phyloP scores from a whole-genome alignment of 2,113 vertebrate species.

The Hypanus sabinus region DNA sequence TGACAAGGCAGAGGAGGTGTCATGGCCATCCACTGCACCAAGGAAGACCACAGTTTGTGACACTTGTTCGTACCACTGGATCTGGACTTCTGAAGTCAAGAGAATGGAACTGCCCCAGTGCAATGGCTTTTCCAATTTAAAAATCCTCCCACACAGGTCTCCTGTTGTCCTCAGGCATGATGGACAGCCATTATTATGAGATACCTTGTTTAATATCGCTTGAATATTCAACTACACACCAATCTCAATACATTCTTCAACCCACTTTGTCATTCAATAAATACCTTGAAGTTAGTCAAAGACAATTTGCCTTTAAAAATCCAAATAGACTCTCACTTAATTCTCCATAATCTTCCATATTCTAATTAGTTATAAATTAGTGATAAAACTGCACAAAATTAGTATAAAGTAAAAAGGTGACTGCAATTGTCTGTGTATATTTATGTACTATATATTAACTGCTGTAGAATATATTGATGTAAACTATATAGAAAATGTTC shows the following conservation, averaged over 20 bases:
- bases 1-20: too few species aligned
- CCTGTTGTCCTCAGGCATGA: too few species aligned
- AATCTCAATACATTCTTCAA: background rate
- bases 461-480: background rate
- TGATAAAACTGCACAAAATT: background rate
- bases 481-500: background rate
- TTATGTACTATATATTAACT: background rate
- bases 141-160: too few species aligned
- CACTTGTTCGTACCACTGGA: too few species aligned
- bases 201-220: too few species aligned
- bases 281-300: background rate
- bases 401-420: background rate
- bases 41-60: too few species aligned
- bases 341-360: background rate
- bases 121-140: too few species aligned
- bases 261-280: background rate
- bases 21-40: too few species aligned
- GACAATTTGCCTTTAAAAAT: background rate
- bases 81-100: too few species aligned
- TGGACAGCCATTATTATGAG: too few species aligned
- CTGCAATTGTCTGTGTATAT: background rate
- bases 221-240: too few species aligned
- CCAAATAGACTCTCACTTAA: background rate
- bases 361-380: background rate
- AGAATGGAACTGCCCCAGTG: too few species aligned